Evolutionary conservation across 2,888 invertebrate genomes (phyloP).

Genomic region (Limnephilus lunatus): DNA sequence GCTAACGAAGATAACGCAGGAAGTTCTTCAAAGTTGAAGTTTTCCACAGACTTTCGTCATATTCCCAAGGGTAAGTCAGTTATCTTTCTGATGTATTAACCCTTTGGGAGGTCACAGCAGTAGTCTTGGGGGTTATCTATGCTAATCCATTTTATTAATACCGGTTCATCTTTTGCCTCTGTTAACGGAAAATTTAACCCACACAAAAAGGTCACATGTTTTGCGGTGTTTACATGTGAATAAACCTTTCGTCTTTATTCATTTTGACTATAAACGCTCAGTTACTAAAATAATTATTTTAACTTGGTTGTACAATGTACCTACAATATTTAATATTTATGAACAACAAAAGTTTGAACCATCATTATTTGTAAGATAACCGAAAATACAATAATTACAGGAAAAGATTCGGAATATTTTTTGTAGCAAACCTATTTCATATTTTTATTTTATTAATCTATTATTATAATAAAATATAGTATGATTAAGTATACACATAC

Average conservation of each 20-base stretch:
- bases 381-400: too few relatives aligned
- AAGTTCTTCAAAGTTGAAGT: not conserved
- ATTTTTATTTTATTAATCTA: too few relatives aligned
- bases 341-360: too few relatives aligned
- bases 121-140: not conserved
- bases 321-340: too few relatives aligned
- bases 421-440: too few relatives aligned
- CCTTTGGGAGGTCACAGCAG: not conserved
- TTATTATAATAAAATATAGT: too few relatives aligned
- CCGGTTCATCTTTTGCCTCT: not conserved
- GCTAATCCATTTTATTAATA: not conserved
- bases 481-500: too few relatives aligned
- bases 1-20: conserved; percentile 23
- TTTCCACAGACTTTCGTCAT: not conserved
- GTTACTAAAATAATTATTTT: not conserved
- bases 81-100: not conserved
- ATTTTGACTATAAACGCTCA: too few relatives aligned
- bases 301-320: not conserved
- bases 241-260: too few relatives aligned
- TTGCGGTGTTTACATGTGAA: not conserved
- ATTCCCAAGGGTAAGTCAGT: not conserved
- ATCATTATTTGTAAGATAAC: too few relatives aligned
- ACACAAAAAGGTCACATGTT: not conserved
- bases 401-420: too few relatives aligned
- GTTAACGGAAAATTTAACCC: too few relatives aligned